phyloP scores from a whole-genome alignment of 1,140 invertebrate species.

The Ips typographus region DNA sequence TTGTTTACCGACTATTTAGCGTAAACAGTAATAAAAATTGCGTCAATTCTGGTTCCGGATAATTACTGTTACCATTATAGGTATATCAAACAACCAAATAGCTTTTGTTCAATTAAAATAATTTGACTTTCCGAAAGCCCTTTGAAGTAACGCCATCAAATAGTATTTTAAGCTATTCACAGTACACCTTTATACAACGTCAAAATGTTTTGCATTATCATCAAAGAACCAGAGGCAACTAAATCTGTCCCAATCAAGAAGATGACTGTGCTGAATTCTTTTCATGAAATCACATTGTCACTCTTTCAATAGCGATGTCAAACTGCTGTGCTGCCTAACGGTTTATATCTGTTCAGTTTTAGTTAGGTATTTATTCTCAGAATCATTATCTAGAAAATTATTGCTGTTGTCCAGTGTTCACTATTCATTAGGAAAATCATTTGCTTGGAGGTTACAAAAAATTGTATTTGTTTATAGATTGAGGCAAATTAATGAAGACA shows the following conservation, averaged over 20 bases:
- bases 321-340: slow-evolving; percentile 36
- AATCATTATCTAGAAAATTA: slow-evolving; percentile 30
- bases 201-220: slow-evolving; percentile 35
- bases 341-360: slow-evolving; percentile 21
- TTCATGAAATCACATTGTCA: slow-evolving; percentile 42
- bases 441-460: neutral
- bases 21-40: too few species aligned
- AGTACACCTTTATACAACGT: slow-evolving; percentile 29
- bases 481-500: slow-evolving; percentile 1
- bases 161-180: slow-evolving; percentile 8
- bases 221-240: slow-evolving; percentile 40
- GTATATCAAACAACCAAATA: too few species aligned
- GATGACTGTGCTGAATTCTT: slow-evolving; percentile 42
- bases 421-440: neutral
- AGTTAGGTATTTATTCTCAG: slow-evolving; percentile 22
- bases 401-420: slow-evolving; percentile 3
- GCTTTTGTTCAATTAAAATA: too few species aligned
- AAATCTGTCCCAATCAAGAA: slow-evolving; percentile 43
- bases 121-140: neutral
- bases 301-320: slow-evolving; percentile 38
- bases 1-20: too few species aligned
- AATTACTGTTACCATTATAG: too few species aligned
- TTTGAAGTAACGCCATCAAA: slow-evolving; percentile 13
- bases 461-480: neutral
- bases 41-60: too few species aligned